Base-by-base conservation (phyloP, 2,797 vertebrate species). In the Pangasius macronema region DNA sequence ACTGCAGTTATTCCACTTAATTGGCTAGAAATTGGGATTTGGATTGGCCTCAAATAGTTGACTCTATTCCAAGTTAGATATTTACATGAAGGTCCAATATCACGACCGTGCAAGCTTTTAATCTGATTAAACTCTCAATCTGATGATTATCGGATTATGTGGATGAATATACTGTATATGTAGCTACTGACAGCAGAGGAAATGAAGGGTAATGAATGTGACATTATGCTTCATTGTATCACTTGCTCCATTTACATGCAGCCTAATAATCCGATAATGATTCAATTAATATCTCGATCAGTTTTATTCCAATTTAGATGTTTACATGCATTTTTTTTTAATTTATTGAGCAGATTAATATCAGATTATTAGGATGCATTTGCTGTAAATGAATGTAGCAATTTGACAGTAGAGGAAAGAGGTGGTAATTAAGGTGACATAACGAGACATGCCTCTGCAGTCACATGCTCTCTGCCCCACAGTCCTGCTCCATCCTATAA, bases 391-490 rank as follows among this genome's bases (percentile, higher is more conserved):
- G 27, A 10, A 63, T 11, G 27, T 1, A n/a, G 39, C 24, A 46
- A 20, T 24, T 14, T 46, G 57, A 61, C 11, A 9, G 79, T 27
- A 18, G 42, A 82, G n/a, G 14, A 82, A 49, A 33, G 83, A 85
- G 16, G 46, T 39, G n/a, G 88, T 88, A 89, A 88, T 91, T 83
- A 86, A 86, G 86, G 84, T 87, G 80, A 79, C 84, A 55, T 87
- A 88, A 87, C 70, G 86, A 85, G 76, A 22, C 63, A 33, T 61
- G 55, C 65, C 59, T 63, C 79, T 33, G 63, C 33, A 27, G 81
- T 84, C 80, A 20, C 70, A 53, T 61, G 53, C 55, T 84, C 59
- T 86, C 81, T 87, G 88, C 80, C 85, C 81, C 11, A 68, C 10
- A 86, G 90, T 81, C 83, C 72, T 75, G 30, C 79, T 80, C 20